Conservation (phyloP, 2,113 vertebrate genomes). For the Pedionomus torquatus region DNA sequence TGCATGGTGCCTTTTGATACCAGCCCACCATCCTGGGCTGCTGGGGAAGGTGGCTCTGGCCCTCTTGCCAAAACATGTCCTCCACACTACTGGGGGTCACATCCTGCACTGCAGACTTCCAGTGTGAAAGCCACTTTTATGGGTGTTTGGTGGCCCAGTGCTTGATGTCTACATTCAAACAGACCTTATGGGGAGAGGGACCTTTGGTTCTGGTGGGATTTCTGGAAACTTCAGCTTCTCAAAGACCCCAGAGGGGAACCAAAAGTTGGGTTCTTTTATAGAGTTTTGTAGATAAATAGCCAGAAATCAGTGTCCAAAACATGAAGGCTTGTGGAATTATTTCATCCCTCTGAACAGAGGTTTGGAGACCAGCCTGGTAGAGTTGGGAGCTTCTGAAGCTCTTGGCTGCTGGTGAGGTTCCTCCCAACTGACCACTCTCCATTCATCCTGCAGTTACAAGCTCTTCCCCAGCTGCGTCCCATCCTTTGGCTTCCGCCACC, state of each 20-base stretch:
- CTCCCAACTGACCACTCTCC: not conserved
- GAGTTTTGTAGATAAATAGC: not conserved
- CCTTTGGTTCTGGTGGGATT: not conserved
- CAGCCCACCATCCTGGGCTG: not conserved
- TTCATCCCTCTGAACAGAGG: not conserved
- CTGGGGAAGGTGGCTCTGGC: not conserved
- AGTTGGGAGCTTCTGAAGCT: not conserved
- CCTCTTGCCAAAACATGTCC: not conserved
- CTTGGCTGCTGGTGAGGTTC: not conserved
- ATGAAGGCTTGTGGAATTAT: not conserved
- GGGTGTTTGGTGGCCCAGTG: not conserved
- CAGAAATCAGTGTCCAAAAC: not conserved
- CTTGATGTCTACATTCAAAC: not conserved
- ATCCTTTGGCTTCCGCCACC: conserved; percentile 95
- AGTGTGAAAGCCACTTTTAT: not conserved
- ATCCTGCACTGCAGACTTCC: not conserved
- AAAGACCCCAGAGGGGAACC: not conserved
- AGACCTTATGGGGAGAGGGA: rapidly evolving
- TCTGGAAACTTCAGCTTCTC: not conserved
- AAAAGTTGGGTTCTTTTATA: rapidly evolving
- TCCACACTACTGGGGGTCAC: rapidly evolving
- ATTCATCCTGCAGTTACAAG: conserved; percentile 84
- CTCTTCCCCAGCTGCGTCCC: conserved; percentile 91
- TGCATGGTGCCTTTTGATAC: not conserved
- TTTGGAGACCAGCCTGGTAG: not conserved